phyloP scores from a whole-genome alignment of 2,888 invertebrate species.

The Drosophila falleni region DNA sequence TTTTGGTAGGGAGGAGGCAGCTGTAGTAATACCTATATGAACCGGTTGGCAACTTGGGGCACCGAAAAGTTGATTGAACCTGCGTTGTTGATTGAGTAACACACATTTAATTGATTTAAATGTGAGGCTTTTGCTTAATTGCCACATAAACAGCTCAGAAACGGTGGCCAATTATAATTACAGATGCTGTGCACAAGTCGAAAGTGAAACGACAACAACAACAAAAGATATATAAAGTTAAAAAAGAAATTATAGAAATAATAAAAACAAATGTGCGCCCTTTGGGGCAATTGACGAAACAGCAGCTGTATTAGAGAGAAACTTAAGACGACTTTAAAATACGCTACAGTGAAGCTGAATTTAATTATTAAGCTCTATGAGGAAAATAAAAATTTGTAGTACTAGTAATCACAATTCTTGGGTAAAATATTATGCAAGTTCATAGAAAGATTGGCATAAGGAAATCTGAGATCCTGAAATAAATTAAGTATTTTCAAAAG shows the following conservation, averaged over 20 bases:
- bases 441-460: not conserved
- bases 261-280: conserved; percentile 38
- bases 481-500: no score
- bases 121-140: conserved; percentile 64
- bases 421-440: no score
- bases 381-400: not conserved
- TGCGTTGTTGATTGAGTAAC: conserved; percentile 68
- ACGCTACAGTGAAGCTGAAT: conserved; percentile 7
- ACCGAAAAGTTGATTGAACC: conserved; percentile 72
- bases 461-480: not conserved
- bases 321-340: not conserved
- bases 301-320: conserved; percentile 10
- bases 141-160: conserved; percentile 55
- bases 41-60: conserved; percentile 60
- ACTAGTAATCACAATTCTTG: not conserved
- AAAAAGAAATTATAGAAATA: conserved; percentile 5
- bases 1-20: conserved; percentile 4
- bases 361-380: not conserved
- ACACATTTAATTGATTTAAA: conserved; percentile 77
- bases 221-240: conserved; percentile 3
- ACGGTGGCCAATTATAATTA: conserved; percentile 51
- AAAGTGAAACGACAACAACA: conserved; percentile 50
- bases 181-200: conserved; percentile 50
- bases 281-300: conserved; percentile 24
- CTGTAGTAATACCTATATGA: conserved; percentile 23